A percentile compares a stretch with the other conserved stretches of the same genome.
Evolutionary conservation across 2,888 invertebrate genomes (phyloP).

Genomic region (Chrysomela aeneicollis): DNA sequence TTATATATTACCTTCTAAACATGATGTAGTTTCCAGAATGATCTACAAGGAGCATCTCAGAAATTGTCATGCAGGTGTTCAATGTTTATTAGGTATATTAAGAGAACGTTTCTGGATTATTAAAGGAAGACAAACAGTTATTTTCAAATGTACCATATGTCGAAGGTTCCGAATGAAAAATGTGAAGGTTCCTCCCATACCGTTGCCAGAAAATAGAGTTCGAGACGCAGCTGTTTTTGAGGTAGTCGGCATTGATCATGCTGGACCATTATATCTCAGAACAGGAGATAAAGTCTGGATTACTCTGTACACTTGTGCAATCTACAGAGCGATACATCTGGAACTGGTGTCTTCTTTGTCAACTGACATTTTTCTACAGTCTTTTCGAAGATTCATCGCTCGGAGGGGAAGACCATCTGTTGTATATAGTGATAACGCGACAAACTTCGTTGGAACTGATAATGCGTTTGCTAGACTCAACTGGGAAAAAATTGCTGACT

Average conservation of each 20-base stretch:
- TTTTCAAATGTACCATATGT: slow-evolving; percentile 3
- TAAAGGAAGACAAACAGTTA: slow-evolving; percentile 10
- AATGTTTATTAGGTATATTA: slow-evolving; percentile 12
- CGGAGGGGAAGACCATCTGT: too few species aligned
- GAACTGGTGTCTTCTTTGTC: neutral
- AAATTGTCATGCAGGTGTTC: slow-evolving; percentile 16
- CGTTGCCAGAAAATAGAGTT: neutral
- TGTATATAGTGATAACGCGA: neutral
- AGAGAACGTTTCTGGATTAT: neutral
- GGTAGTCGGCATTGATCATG: neutral
- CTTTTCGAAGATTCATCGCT: slow-evolving; percentile 5
- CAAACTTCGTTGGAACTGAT: neutral
- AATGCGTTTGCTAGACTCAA: neutral
- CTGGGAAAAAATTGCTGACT: neutral
- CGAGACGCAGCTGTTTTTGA: neutral
- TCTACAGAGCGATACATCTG: neutral
- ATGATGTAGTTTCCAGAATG: neutral
- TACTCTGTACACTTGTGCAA: slow-evolving; percentile 5
- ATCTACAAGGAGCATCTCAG: slow-evolving; percentile 12
- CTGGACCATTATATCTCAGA: neutral
- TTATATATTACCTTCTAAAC: slow-evolving; percentile 18
- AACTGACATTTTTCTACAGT: neutral
- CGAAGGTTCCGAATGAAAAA: neutral
- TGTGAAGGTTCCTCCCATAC: neutral
- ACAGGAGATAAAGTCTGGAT: neutral